Percentiles rank a stretch among this genome's conserved stretches.
phyloP scores from a whole-genome alignment of 2,797 vertebrate species.

The Periparus ater region DNA sequence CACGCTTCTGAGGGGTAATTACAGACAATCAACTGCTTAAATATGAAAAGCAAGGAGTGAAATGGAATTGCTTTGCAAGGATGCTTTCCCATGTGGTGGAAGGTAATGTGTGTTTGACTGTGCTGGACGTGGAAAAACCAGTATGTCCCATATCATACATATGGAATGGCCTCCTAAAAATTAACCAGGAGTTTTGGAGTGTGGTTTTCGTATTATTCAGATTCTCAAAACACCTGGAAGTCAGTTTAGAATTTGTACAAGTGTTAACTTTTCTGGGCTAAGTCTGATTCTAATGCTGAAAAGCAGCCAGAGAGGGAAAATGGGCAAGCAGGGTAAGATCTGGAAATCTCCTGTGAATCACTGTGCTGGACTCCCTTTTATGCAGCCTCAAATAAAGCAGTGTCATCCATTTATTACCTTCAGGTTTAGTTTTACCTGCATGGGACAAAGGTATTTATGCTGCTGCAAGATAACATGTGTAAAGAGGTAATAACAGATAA shows the following conservation, averaged over 20 bases:
- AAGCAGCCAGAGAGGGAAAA: not conserved
- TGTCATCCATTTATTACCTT: not conserved
- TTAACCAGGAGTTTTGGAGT: not conserved
- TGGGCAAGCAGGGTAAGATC: not conserved
- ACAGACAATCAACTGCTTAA: not conserved
- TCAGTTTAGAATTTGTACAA: not conserved
- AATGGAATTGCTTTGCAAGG: not conserved
- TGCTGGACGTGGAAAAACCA: not conserved
- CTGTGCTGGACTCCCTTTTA: not conserved
- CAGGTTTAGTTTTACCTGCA: not conserved
- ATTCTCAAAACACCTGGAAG: not conserved
- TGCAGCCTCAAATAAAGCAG: not conserved
- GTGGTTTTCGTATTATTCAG: not conserved
- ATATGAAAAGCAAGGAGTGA: not conserved
- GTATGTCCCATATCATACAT: accelerated
- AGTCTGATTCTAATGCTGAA: not conserved
- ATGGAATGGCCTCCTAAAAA: not conserved
- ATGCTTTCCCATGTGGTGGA: not conserved
- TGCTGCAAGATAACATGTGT: not conserved
- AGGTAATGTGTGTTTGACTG: not conserved
- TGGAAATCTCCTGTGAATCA: not conserved
- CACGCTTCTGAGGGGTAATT: not conserved
- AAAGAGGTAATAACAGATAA: not conserved
- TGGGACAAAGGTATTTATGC: not conserved
- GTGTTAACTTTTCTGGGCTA: not conserved